Base-by-base conservation (phyloP, 2,888 invertebrate genomes). In the Melinaea marsaeus region DNA sequence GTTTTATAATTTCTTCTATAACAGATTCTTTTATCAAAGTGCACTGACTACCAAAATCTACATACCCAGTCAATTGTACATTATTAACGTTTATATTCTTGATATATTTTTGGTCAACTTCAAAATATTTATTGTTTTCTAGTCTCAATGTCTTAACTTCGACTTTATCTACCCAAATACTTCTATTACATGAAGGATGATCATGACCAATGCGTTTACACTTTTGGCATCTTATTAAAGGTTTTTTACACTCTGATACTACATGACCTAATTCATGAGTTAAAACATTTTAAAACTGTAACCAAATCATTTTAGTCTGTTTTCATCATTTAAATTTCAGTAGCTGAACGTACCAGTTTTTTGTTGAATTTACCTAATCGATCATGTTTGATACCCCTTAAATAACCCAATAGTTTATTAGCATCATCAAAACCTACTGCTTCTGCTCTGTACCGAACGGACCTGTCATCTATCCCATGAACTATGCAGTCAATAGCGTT, bases 31-130 rank as follows among this genome's bases (percentile, higher is more conserved):
- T 45, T n/a, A 57, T 35, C 35, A 61, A 46, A 34, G 37, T 60
- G 47, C 60, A 61, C 35, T 61, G 61, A 58, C 64, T 61, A 11
- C 64, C 64, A 47, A 64, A 61, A 46, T 64, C 64, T 58, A 64
- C 32, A 13, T 55, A 61, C 22, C 55, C 60, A n/a, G 58, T 48
- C 33, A 61, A 58, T n/a, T 13, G 47, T 33, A 46, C 37, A 37
- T 57, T 51, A 51, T 64, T 64, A 55, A 64, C 45, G 42, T 54
- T 11, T 4, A 55, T 37, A 11, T 55, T 11, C 42, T 64, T 64
- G 37, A 57, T 48, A 61, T 57, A 64, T 58, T 61, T 64, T 37
- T 61, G 3, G 42, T 42, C 42, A 9, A 42, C 9, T 5, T 2
- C 47, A 37, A 7, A 34, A 56, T 4, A 6, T 33, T 55, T 64